Evolutionary conservation across 2,113 vertebrate species (phyloP).

Genomic region (Cyphomyrus discorhynchus): DNA sequence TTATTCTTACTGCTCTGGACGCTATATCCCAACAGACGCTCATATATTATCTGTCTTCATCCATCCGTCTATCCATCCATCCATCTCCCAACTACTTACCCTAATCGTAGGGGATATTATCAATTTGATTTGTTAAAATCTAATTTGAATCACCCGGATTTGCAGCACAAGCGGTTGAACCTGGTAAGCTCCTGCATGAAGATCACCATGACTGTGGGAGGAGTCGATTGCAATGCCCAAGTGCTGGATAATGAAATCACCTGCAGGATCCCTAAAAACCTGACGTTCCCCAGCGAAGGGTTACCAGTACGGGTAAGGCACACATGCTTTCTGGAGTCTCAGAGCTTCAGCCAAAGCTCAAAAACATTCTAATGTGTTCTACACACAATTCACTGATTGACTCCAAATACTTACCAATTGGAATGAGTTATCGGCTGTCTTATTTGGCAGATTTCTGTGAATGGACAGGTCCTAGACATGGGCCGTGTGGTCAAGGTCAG

Average conservation of each 20-base stretch:
- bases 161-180: slow-evolving; percentile 75
- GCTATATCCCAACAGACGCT: not conserved
- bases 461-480: slow-evolving; percentile 60
- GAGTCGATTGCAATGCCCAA: slow-evolving; percentile 69
- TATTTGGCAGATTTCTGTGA: slow-evolving; percentile 61
- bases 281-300: slow-evolving; percentile 58
- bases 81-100: not conserved
- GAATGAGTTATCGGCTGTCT: not conserved
- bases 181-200: slow-evolving; percentile 73
- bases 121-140: not conserved
- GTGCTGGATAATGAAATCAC: slow-evolving; percentile 78
- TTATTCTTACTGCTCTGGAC: not conserved
- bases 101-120: not conserved
- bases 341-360: not conserved
- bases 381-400: not conserved
- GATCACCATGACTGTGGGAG: slow-evolving; percentile 75
- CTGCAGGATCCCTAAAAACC: slow-evolving; percentile 71
- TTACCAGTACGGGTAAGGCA: slow-evolving; percentile 66
- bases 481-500: slow-evolving; percentile 65
- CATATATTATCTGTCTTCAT: not conserved
- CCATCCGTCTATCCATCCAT: not conserved
- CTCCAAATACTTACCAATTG: not conserved
- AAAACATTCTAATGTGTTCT: not conserved
- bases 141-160: not conserved
- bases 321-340: not conserved